These are phyloP conservation scores for Brotogeris chrysoptera DNA, from an alignment of 2,797 vertebrate genomes.

Conservation along the genomic window DNA sequence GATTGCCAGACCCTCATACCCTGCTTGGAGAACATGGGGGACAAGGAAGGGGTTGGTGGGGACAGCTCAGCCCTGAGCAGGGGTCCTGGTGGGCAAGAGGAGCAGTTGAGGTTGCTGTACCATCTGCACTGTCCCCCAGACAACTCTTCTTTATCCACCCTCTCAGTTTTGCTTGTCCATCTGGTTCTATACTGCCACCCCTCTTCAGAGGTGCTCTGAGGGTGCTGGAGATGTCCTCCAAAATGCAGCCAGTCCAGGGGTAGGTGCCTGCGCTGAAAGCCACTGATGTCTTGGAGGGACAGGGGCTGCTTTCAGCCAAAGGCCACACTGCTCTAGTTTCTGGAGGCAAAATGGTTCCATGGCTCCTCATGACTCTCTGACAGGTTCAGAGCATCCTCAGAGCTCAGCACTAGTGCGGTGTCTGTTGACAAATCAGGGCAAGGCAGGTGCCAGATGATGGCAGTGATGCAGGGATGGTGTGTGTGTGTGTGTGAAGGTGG, in stretches of 20 bases:
- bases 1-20: not conserved
- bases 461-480: rapidly evolving
- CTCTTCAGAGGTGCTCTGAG: not conserved
- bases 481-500: not conserved
- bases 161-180: not conserved
- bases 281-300: not conserved
- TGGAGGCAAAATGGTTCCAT: rapidly evolving
- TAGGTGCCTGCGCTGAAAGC: not conserved
- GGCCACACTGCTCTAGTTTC: not conserved
- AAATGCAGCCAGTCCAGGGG: not conserved
- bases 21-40: not conserved
- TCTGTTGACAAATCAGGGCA: not conserved
- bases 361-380: not conserved
- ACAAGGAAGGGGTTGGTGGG: not conserved
- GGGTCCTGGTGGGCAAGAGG: not conserved
- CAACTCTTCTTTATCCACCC: not conserved
- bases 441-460: not conserved
- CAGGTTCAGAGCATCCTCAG: not conserved
- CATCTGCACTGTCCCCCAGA: rapidly evolving
- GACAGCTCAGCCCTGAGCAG: not conserved
- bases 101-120: not conserved
- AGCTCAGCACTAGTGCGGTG: not conserved
- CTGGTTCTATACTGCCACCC: not conserved
- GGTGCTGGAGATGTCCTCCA: not conserved
- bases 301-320: not conserved